Base-by-base conservation (phyloP, 2,888 invertebrate genomes). In the Spilarctia lutea region DNA sequence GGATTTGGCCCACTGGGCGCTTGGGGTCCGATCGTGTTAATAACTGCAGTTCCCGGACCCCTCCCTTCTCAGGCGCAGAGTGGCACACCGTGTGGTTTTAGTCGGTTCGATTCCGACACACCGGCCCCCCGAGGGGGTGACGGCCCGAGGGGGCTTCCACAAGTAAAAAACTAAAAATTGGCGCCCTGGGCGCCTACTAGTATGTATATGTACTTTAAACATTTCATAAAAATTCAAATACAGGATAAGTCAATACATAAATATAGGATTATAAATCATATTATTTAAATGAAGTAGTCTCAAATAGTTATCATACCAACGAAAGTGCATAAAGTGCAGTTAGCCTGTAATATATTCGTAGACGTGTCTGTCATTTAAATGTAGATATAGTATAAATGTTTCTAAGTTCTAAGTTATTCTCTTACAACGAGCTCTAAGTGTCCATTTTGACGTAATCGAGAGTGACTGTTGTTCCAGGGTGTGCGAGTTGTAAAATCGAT, bases 321-420 rank as follows among this genome's bases (percentile, higher is more conserved):
- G 68, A 68, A 68, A 68, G 63, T 42, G 56, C 16, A 60, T 42
- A 68, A 73, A 39, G 6, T 73, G 63, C 68, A 68, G 39, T 73
- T 45, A 45, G 63, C 11, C 42, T n/a, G 30, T 73, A 68, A 67
- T 45, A n/a, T 63, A 71, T n/a, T 63, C 42, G 65, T 35, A 68
- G n/a, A 24, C 48, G 74, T 71, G 73, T 71, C 45, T 67, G 56
- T 42, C 60, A 75, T 39, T 65, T 65, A 65, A 45, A 30, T 76
- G 74, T 39, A 33, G 68, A 69, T 52, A 24, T 1, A 10, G 13
- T 30, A 30, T 63, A 18, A 27, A 30, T 33, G 33, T 45, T 45
- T 45, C 35, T n/a, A 56, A 3, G 35, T 35, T 56, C 69, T 56
- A 18, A 33, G 56, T 27, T 52, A n/a, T 52, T 70, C 10, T n/a